Evolutionary conservation across 2,113 vertebrate species (phyloP).

Genomic region (Sorex fumeus): DNA sequence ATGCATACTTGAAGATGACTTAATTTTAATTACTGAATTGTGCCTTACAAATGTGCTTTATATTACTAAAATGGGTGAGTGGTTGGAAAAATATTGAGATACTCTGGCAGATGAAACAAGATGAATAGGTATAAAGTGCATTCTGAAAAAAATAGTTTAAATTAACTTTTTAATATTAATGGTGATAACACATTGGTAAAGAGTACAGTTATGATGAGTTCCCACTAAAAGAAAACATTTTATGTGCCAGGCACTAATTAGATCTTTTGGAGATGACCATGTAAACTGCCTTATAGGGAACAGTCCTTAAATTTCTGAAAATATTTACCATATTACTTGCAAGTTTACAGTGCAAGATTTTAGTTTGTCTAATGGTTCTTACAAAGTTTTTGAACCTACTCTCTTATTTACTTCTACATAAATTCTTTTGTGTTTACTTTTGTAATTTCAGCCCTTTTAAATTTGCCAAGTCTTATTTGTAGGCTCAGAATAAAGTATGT

Average conservation of each 20-base stretch:
- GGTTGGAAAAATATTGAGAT: not conserved
- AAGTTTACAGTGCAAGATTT: not conserved
- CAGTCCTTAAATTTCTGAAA: conserved; percentile 8
- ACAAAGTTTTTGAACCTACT: not conserved
- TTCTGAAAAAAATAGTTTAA: not conserved
- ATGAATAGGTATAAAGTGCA: not conserved
- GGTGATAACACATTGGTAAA: not conserved
- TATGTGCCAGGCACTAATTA: not conserved
- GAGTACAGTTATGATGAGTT: not conserved
- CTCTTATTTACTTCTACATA: not conserved
- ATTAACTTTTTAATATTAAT: not conserved
- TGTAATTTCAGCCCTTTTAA: not conserved
- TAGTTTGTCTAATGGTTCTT: not conserved
- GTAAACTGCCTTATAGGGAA: not conserved
- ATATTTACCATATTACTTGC: not conserved
- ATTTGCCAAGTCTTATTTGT: not conserved
- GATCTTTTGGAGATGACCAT: not conserved
- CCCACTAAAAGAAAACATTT: not conserved
- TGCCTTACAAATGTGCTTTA: not conserved
- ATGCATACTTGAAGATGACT: not conserved
- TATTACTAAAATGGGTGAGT: not conserved
- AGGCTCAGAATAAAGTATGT: not conserved
- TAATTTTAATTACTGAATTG: conserved; percentile 7
- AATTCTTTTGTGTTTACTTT: not conserved
- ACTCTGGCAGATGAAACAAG: not conserved